phyloP scores from a whole-genome alignment of 2,113 vertebrate species.

The Cochlearius cochlearius region DNA sequence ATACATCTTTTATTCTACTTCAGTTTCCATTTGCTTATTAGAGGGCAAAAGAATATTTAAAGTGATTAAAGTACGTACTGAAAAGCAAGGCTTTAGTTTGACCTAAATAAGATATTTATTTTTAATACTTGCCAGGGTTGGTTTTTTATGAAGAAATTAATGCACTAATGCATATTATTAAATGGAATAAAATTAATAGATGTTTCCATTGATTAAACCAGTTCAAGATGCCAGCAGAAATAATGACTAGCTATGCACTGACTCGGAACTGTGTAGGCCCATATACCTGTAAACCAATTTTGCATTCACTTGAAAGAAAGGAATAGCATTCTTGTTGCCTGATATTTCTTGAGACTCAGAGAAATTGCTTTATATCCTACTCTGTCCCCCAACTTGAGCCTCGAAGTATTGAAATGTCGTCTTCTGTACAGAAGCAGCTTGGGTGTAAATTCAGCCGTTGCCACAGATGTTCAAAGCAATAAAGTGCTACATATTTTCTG shows the following conservation, averaged over 20 bases:
- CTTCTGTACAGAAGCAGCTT: conserved; percentile 12
- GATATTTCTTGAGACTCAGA: conserved; percentile 26
- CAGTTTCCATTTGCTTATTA: conserved; percentile 66
- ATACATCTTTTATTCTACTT: conserved; percentile 42
- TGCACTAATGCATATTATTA: conserved; percentile 69
- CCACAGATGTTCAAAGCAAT: conserved; percentile 65
- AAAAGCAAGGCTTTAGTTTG: conserved; percentile 64
- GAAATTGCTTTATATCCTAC: not conserved
- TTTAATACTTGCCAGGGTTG: conserved; percentile 64
- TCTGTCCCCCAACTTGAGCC: not conserved
- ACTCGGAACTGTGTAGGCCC: conserved; percentile 46
- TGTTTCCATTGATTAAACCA: conserved; percentile 52
- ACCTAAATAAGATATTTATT: conserved; percentile 70
- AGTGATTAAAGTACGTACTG: conserved; percentile 50
- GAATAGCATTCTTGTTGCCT: conserved; percentile 35
- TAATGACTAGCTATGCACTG: conserved; percentile 74
- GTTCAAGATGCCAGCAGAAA: conserved; percentile 70
- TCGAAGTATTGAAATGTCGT: not conserved
- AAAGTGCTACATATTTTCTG: conserved; percentile 44
- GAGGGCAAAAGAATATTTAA: conserved; percentile 62
- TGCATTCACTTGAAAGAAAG: conserved; percentile 38
- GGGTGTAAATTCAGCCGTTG: conserved; percentile 30
- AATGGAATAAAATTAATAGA: conserved; percentile 36
- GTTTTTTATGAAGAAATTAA: conserved; percentile 63
- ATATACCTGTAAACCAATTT: conserved; percentile 29